A percentile compares a stretch with the other conserved stretches of the same genome.
Conservation (phyloP, 2,888 invertebrate genomes). For the Spodoptera picta region DNA sequence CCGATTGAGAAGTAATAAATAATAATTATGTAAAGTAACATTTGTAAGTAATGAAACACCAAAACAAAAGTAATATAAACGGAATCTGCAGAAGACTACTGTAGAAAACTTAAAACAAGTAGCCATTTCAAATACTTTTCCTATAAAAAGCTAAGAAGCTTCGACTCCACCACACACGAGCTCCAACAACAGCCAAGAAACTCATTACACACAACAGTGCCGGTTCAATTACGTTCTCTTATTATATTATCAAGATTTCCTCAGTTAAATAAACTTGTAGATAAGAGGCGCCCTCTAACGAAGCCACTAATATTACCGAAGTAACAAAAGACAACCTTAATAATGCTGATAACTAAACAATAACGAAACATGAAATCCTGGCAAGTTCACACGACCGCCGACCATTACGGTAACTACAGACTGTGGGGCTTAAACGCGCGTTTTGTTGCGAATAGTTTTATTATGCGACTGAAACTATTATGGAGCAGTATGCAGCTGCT, state of each 20-base stretch:
- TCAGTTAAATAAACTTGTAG: conserved; percentile 10
- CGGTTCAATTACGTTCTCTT: background rate
- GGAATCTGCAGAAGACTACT: no score
- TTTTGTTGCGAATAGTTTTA: background rate
- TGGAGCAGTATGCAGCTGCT: no score
- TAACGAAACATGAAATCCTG: conserved; percentile 39
- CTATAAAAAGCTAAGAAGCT: no score
- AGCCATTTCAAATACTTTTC: no score
- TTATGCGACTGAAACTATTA: background rate
- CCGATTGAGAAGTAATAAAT: no score
- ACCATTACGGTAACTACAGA: conserved; percentile 19
- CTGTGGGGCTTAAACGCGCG: background rate
- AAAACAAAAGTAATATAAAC: no score
- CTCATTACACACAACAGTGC: background rate
- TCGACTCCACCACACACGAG: no score
- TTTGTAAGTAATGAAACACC: no score
- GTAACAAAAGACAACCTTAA: conserved; percentile 47
- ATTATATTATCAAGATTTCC: conserved; percentile 8
- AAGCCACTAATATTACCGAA: conserved; percentile 9
- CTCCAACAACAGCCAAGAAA: background rate
- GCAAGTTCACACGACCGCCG: conserved; percentile 10
- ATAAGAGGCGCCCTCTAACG: conserved; percentile 32
- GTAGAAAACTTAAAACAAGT: no score
- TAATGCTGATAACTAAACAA: conserved; percentile 47
- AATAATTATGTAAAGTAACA: no score